Base-by-base conservation (phyloP, 2,797 vertebrate genomes). In the Hyperoplus immaculatus region DNA sequence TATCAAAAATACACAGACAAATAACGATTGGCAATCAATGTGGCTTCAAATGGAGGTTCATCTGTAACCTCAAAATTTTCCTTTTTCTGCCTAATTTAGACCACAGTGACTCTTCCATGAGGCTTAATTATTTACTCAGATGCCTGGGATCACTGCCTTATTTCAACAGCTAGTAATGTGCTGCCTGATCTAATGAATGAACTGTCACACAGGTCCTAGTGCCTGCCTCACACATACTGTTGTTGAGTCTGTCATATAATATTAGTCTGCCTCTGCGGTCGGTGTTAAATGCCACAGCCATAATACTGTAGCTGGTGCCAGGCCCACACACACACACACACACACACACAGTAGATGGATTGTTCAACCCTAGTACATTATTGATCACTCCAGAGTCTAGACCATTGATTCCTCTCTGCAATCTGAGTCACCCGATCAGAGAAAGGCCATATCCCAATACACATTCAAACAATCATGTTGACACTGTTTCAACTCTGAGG, bases 401-500 rank as follows among this genome's bases (percentile, higher is more conserved):
- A 67, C 42, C 60, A 60, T 72, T 72, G 63, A 77, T 84, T 81
- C 18, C 15, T 36, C 36, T 53, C 61, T 78, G 61, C 68, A 50
- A 64, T 45, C 55, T 36, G n/a, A 65, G 61, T 50, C 66, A 21
- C 16, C 45, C 62, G 13, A 46, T 50, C 39, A 51, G 50, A 75
- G 65, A 69, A 56, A 6, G 29, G 29, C 53, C 58, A 75, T 12
- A 45, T 80, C 63, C 63, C 45, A 36, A n/a, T 36, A 56, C 43
- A 61, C 50, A 46, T 53, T 13, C 38, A 66, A 62, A 78, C 56
- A 75, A 49, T 11, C 39, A 45, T 29, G 55, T 50, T 10, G 43
- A 16, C 39, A 62, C 29, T 42, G 42, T 18, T 16, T 41, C 10
- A 18, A 29, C 21, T 39, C 58, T 47, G 47, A 36, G n/a, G n/a